Evolutionary conservation across 1,140 invertebrate genomes (phyloP), one percentile per base, ranked within the genome.

Genomic region (Drosophila pallidifrons): DNA sequence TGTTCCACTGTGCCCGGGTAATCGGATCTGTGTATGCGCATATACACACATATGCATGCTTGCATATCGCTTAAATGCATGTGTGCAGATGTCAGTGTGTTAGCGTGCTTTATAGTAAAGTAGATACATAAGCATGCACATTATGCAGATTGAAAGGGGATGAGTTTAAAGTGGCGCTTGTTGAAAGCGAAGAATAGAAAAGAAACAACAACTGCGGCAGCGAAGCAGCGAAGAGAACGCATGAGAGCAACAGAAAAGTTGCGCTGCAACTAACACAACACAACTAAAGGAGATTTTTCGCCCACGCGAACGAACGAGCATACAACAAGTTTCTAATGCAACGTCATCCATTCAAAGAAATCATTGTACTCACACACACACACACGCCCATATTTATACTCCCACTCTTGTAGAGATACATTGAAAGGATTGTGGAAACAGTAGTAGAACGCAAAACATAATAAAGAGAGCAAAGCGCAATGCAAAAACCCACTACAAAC

Each of bases 111-210:
- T 81, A 81, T 78, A 88, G 81, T 79, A 85, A 85, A 88, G 85
- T 72, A 89, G 86, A 90, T 90, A 90, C 85, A 88, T 81, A 89
- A 81, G 85, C 81, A 81, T 87, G 81, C 68, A 88, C 85, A 89
- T 88, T 88, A 89, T 85, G 71, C 77, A 71, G 41, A 69, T 77
- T 81, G 72, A 78, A 81, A 76, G 78, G 78, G 75, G 86, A 89
- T 79, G 86, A 78, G 85, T 89, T 89, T 81, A 89, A 90, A 89
- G 86, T 89, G 81, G 81, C 81, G 85, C 81, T 89, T 89, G 78
- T 63, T 79, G 60, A 74, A 68, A 64, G 80, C 81, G 74, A 74
- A 81, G 73, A 68, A 79, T 52, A 76, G 54, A 63, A 74, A 60
- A 47, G 15, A 49, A 35, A 67, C 25, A 28, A 46, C 41, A 54